phyloP scores from a whole-genome alignment of 2,113 vertebrate species.

The Carassius gibelio region DNA sequence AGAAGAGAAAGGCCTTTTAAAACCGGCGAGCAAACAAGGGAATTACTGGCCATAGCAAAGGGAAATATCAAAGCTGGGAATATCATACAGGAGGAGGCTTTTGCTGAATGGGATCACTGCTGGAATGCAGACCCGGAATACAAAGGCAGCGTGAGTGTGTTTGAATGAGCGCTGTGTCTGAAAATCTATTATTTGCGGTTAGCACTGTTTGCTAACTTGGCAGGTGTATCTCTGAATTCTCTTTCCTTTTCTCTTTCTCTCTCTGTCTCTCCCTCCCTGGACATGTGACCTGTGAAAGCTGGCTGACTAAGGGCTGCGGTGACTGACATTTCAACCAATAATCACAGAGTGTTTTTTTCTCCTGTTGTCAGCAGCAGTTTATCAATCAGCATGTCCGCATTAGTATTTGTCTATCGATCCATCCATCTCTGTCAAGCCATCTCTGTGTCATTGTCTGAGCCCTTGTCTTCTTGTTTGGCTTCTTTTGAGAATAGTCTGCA shows the following conservation, averaged over 20 bases:
- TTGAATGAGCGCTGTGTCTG: constrained; percentile 28
- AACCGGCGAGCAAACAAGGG: constrained; percentile 50
- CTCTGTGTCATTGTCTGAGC: constrained; percentile 64
- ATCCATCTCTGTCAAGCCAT: constrained; percentile 64
- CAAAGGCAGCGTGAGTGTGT: constrained; percentile 35
- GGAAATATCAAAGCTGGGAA: constrained; percentile 53
- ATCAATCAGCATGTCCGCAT: constrained; percentile 80
- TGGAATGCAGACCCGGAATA: constrained; percentile 34
- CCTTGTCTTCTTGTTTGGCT: constrained; percentile 67
- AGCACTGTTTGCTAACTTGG: constrained; percentile 42
- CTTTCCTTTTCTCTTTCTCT: constrained; percentile 19
- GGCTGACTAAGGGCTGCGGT: constrained; percentile 72
- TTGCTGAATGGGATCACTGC: constrained; percentile 50
- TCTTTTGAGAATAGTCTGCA: constrained; percentile 55
- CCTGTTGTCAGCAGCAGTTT: constrained; percentile 79
- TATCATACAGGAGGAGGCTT: constrained; percentile 47
- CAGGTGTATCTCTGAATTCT: constrained; percentile 47
- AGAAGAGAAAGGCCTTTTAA: constrained; percentile 50
- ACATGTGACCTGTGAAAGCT: constrained; percentile 73
- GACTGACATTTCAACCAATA: constrained; percentile 82
- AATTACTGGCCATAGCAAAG: constrained; percentile 51
- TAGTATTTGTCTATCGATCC: constrained; percentile 79
- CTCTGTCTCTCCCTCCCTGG: constrained; percentile 59
- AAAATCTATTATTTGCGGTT: constrained; percentile 36
- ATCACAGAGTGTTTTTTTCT: constrained; percentile 74